These are phyloP conservation scores for Probaryconus sp. DNA, from an alignment of 1,140 invertebrate genomes.

Conservation along the genomic window DNA sequence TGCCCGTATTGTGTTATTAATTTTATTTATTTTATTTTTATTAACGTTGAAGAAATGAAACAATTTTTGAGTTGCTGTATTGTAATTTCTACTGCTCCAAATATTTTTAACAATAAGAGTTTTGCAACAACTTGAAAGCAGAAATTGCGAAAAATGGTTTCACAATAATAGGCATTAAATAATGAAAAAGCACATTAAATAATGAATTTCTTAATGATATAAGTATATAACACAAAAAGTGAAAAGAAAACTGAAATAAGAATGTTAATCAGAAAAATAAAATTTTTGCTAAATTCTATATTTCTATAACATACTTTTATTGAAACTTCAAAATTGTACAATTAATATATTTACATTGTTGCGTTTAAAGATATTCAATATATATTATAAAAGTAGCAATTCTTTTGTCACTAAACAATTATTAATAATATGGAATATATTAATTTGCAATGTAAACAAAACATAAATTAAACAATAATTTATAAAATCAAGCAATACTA, in stretches of 20 bases:
- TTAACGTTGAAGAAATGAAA: too few relatives aligned
- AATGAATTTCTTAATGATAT: constrained; percentile 8
- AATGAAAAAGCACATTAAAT: constrained; percentile 7
- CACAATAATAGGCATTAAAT: constrained; percentile 12
- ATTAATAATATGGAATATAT: not conserved
- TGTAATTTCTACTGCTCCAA: too few relatives aligned
- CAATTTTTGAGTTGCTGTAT: too few relatives aligned
- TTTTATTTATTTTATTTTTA: too few relatives aligned
- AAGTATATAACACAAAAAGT: too few relatives aligned
- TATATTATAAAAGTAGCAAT: constrained; percentile 3
- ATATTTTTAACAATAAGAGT: too few relatives aligned
- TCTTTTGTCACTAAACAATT: not conserved
- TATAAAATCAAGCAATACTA: constrained; percentile 47
- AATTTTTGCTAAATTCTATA: too few relatives aligned
- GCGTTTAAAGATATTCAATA: constrained; percentile 8
- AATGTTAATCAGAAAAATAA: not conserved
- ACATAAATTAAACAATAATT: not conserved
- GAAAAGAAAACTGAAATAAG: too few relatives aligned
- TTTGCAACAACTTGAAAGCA: not conserved
- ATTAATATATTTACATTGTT: constrained; percentile 25
- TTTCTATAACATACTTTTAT: constrained; percentile 21
- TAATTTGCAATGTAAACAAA: not conserved
- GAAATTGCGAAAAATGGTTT: not conserved
- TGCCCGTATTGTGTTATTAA: too few relatives aligned
- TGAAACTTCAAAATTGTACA: constrained; percentile 15